Percentiles rank a stretch among this genome's conserved stretches.
These are phyloP conservation scores for Chloebia gouldiae DNA, from an alignment of 2,113 vertebrate genomes.

Conservation along the genomic window DNA sequence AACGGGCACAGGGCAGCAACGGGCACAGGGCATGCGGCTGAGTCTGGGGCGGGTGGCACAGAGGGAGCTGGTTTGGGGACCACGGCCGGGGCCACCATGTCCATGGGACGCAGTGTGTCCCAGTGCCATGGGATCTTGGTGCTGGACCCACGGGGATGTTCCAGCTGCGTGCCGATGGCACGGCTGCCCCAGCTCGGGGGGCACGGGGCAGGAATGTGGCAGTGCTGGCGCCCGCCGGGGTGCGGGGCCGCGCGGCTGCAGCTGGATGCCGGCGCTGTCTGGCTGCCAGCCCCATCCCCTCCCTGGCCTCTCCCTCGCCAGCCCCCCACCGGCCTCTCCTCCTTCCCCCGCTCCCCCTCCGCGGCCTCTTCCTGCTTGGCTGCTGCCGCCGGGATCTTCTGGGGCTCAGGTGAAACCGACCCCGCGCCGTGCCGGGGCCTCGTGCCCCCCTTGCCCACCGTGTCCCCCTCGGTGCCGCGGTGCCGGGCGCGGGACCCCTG, in stretches of 20 bases:
- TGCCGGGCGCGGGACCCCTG: fast-evolving
- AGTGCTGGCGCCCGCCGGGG: background rate
- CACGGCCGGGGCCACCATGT: fast-evolving
- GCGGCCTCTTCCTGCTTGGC: slow-evolving; percentile 58
- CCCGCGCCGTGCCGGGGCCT: background rate
- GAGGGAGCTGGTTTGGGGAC: background rate
- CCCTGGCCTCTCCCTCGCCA: slow-evolving; percentile 45
- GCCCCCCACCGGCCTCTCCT: slow-evolving; percentile 50
- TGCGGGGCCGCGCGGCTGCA: background rate
- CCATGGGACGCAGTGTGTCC: fast-evolving
- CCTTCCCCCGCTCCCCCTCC: slow-evolving; percentile 44
- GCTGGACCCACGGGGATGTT: fast-evolving
- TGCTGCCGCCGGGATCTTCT: background rate
- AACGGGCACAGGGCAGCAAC: fast-evolving
- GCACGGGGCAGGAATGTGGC: background rate
- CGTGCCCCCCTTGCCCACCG: fast-evolving
- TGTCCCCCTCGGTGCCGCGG: background rate
- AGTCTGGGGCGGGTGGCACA: background rate
- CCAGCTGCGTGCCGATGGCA: fast-evolving
- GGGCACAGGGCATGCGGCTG: background rate
- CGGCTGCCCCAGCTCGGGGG: background rate
- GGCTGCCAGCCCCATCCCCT: slow-evolving; percentile 48
- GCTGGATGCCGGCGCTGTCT: background rate
- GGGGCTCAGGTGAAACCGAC: slow-evolving; percentile 19
- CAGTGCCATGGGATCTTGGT: fast-evolving